phyloP scores from a whole-genome alignment of 2,888 invertebrate species.

The Ferdinandea cuprea region DNA sequence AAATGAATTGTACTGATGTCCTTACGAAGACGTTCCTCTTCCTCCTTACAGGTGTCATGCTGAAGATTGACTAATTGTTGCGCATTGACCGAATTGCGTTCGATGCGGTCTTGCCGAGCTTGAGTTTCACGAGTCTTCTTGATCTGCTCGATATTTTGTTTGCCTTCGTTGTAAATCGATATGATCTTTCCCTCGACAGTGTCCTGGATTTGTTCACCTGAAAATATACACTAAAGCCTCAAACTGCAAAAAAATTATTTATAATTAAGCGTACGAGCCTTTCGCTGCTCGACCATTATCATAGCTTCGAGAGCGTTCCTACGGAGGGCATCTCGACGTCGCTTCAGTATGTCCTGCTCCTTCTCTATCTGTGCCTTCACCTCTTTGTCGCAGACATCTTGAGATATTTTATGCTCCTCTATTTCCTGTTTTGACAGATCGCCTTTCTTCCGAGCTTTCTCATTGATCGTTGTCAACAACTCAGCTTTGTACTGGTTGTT shows the following conservation, averaged over 20 bases:
- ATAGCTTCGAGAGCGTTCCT: constrained; percentile 79
- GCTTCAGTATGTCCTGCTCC: constrained; percentile 78
- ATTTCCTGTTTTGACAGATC: constrained; percentile 76
- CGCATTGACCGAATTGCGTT: constrained; percentile 84
- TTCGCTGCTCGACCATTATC: constrained; percentile 79
- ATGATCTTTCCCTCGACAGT: constrained; percentile 83
- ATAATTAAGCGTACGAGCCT: constrained; percentile 76
- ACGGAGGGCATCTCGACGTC: constrained; percentile 77
- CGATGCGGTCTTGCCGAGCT: constrained; percentile 82
- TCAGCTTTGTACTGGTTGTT: constrained; percentile 79
- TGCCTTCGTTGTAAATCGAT: constrained; percentile 83
- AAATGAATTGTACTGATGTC: constrained; percentile 84
- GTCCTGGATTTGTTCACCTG: constrained; percentile 80
- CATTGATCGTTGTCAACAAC: constrained; percentile 78
- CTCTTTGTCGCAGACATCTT: constrained; percentile 78
- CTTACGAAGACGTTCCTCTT: constrained; percentile 84
- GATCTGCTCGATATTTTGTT: constrained; percentile 82
- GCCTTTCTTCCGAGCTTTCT: constrained; percentile 77
- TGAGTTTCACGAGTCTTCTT: constrained; percentile 82
- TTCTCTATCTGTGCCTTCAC: constrained; percentile 80
- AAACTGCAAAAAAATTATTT: background rate
- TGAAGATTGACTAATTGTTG: constrained; percentile 83
- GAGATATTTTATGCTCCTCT: constrained; percentile 75
- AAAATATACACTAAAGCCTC: constrained; percentile 1
- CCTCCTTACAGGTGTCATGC: constrained; percentile 82